A percentile compares a stretch with the other conserved stretches of the same genome.
Evolutionary conservation across 2,888 invertebrate genomes (phyloP).

Genomic region (Drosophila subsilvestris): DNA sequence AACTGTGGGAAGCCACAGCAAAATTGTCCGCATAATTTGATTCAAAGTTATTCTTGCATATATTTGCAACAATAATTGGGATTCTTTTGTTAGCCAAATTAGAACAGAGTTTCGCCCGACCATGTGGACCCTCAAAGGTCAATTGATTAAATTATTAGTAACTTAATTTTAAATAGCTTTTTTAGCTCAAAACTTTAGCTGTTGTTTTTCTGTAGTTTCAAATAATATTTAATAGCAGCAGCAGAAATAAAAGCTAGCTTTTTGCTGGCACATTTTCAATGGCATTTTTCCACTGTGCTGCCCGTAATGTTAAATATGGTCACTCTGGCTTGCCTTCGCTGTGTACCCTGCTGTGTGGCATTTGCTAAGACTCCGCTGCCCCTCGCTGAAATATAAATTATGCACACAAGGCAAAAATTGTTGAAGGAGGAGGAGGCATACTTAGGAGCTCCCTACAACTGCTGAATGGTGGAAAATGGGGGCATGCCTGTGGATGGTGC

Average conservation of each 20-base stretch:
- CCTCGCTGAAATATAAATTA: constrained; percentile 73
- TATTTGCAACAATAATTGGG: background rate
- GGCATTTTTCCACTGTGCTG: background rate
- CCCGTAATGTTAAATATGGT: constrained; percentile 26
- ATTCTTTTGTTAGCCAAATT: background rate
- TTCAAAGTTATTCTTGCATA: background rate
- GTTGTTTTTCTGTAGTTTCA: no score
- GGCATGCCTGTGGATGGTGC: constrained; percentile 34
- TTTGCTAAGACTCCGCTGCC: constrained; percentile 34
- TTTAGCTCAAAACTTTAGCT: no score
- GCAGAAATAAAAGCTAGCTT: background rate
- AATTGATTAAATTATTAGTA: background rate
- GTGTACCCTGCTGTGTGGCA: constrained; percentile 31
- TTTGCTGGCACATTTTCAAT: no score
- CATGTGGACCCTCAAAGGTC: background rate
- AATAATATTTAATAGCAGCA: background rate
- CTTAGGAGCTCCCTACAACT: constrained; percentile 4
- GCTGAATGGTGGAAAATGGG: constrained; percentile 13
- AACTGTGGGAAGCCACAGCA: constrained; percentile 18
- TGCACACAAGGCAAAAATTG: constrained; percentile 55
- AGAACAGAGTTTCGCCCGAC: background rate
- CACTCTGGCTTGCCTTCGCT: constrained; percentile 6
- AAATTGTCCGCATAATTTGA: constrained; percentile 3
- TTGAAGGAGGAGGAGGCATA: constrained; percentile 29
- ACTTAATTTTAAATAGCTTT: background rate